Evolutionary conservation across 30 jellyfish, hydroid and myxozoan genomes (phyloP), one percentile per base, ranked within the genome.

Genomic region (Pseudorhiza aurosa): DNA sequence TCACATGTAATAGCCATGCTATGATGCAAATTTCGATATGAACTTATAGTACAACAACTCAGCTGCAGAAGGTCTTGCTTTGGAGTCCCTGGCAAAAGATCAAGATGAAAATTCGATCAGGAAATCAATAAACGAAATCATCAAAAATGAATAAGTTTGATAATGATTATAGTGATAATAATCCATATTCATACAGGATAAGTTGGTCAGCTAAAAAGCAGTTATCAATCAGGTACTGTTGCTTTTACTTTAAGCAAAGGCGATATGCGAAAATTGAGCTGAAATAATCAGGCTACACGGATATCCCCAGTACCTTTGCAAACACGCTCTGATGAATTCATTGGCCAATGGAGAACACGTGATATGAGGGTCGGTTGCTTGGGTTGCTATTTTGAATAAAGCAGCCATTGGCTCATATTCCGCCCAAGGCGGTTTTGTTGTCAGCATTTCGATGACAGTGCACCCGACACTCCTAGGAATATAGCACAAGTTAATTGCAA

Each of bases 381-480:
- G 97, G n/a, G 97, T 89, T 21, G 97, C 97, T 19, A 89, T 89
- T 53, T 89, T 89, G 47, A 89, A 89, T 25, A 89, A 47, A 22
- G 97, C 97, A 25, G 97, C 97, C 95, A 89, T 83, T 22, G 97
- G 97, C 50, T 89, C 97, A 27, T 51, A 77, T 59, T 83, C 87
- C 24, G 89, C 45, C 97, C 97, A 89, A 7, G 97, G 97, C 6
- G 97, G 97, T 75, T 89, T 89, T 45, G 97, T 89, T 14, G 97
- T 82, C 67, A 82, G 47, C 97, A 89, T 89, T 68, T 89, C 97
- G 0, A 89, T 71, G 0, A 82, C 96, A 4, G 97, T 89, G 72
- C 97, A 89, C 7, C 96, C 97, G 25, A 89, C 85, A 30, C 96
- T 80, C 97, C 97, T 89, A 69, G n/a, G n/a, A n/a, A n/a, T n/a